phyloP scores from a whole-genome alignment of 2,113 vertebrate genomes.

The Steatornis caripensis region DNA sequence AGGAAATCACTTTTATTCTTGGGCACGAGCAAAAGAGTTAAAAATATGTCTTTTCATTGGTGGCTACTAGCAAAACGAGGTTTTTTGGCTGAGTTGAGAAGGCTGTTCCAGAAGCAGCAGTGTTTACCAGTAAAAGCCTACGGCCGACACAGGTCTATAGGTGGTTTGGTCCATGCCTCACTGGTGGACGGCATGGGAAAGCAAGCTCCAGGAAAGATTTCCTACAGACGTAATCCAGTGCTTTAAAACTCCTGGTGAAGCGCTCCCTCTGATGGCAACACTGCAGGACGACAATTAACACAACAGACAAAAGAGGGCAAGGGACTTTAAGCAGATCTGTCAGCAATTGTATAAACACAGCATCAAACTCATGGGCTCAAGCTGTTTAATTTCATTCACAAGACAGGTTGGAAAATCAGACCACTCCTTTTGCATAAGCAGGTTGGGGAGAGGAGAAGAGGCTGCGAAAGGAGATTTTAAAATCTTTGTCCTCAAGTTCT shows the following conservation, averaged over 20 bases:
- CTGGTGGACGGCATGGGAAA: neutral
- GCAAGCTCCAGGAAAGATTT: neutral
- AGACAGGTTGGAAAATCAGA: neutral
- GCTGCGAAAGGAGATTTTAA: neutral
- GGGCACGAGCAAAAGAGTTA: neutral
- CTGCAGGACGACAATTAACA: neutral
- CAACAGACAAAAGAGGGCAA: neutral
- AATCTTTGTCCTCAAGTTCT: neutral
- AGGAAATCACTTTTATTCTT: neutral
- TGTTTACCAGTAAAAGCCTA: neutral
- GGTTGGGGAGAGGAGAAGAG: neutral
- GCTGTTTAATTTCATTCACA: neutral
- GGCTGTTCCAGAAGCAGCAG: neutral
- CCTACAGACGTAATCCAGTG: neutral
- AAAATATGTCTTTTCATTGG: accelerated
- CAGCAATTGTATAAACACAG: slow-evolving; percentile 11
- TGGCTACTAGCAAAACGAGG: neutral
- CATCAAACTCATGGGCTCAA: slow-evolving; percentile 51
- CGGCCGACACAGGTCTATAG: neutral
- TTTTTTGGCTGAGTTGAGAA: neutral
- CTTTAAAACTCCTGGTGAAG: neutral
- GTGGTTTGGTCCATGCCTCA: neutral
- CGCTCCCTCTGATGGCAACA: slow-evolving; percentile 43
- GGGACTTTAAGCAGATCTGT: neutral
- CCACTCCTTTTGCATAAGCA: neutral